Base-by-base conservation (phyloP, 1,140 invertebrate species). In the Potamilus streckersoni region DNA sequence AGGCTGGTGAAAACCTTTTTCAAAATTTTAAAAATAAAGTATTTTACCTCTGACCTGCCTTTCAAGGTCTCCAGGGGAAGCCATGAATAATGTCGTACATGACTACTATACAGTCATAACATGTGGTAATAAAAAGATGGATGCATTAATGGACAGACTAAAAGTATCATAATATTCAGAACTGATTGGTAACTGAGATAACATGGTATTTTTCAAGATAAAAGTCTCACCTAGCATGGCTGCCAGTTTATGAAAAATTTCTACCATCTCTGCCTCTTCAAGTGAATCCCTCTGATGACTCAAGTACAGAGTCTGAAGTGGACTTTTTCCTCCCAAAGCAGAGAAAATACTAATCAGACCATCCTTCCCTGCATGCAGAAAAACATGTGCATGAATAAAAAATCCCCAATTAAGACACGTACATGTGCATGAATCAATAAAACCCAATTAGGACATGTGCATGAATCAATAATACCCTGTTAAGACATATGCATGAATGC, bases 181-280 rank as follows among this genome's bases (percentile, higher is more conserved):
- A 49, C 38, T 8, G 38, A 49, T 49, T 49, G 6, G 38, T 8
- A 49, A 49, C 11, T 6, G 38, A 49, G 6, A 49, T 49, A 5
- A 49, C 11, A 49, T 49, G 38, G 38, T 49, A 49, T 49, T 49
- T 49, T 49, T 6, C 38, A 66, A 17, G 31, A 49, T 2, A n/a
- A 73, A 3, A 62, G 59, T 49, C 68, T 70, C 73, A 86, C 85
- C 85, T 56, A 86, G 67, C 16, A 69, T 69, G 38, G 67, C 64
- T 3, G 84, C 83, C 14, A 86, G 69, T 58, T 73, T 80, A 15
- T 55, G 68, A 64, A 75, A 85, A 23, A 87, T 71, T 17, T 84
- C 83, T 2, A 72, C 73, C 65, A 84, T 82, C 31, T 85, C 78
- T 13, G 49, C 63, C 49, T 86, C 84, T 15, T 82, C 81, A 62